Base-by-base conservation (phyloP, 2,797 vertebrate species). In the Mastacembelus armatus region DNA sequence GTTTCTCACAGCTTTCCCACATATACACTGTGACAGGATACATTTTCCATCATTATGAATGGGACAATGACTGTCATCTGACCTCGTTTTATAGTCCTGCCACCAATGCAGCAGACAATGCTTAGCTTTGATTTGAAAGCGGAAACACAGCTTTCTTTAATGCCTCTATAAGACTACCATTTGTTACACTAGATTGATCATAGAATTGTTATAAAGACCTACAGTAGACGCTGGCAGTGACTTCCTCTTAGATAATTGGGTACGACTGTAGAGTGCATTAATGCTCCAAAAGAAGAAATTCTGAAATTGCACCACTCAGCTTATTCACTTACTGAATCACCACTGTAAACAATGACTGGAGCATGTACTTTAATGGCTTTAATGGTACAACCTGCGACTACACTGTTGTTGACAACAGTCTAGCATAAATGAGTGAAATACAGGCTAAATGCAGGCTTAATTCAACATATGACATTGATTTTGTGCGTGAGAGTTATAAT, bases 21-120 rank as follows among this genome's bases (percentile, higher is more conserved):
- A 50, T 4, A 61, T 47, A 51, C 29, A 35, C 21, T 60, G 21
- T 40, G 32, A 56, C 22, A 61, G 49, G 38, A 49, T 52, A 40
- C 19, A 22, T 40, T 64, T 55, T 14, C 38, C 11, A 69, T 38
- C 2, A 5, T 22, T 35, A 32, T 58, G 36, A 68, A 58, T 42
- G 60, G 60, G 44, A 66, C 59, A 52, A 39, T 57, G 50, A 52
- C 40, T 18, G 36, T 48, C 47, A 54, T 55, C 22, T 69, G 67
- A 72, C 64, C 24, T 4, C 36, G 38, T 67, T 65, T 21, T 69
- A 42, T 36, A 39, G 56, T 16, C 30, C 6, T 21, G 40, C 26
- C 24, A 44, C 19, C 12, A 43, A 65, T 27, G 1, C 48, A 36
- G n/a, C 2, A 2, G 56, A 70, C 48, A 63, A 69, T 47, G 48